phyloP scores from a whole-genome alignment of 2,888 invertebrate genomes.

The Nephrocerus scutellatus region DNA sequence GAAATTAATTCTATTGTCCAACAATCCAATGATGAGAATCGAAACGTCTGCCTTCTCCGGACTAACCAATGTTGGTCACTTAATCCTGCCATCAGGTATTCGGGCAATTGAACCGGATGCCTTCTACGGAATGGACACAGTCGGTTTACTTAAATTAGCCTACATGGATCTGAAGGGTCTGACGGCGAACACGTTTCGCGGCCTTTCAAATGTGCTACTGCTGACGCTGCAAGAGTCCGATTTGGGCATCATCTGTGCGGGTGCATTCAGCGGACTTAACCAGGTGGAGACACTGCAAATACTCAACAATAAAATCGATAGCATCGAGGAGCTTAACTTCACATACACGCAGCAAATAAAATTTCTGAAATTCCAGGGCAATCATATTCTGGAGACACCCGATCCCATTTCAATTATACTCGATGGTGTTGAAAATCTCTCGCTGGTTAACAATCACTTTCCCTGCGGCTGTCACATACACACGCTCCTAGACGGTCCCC shows the following conservation, averaged over 20 bases:
- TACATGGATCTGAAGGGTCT: constrained; percentile 76
- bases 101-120: constrained; percentile 69
- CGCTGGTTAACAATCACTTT: constrained; percentile 72
- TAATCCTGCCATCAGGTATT: constrained; percentile 78
- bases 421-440: constrained; percentile 63
- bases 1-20: constrained; percentile 69
- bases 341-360: constrained; percentile 64
- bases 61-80: constrained; percentile 71
- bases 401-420: constrained; percentile 59
- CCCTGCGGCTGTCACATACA: constrained; percentile 82
- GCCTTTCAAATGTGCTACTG: constrained; percentile 66
- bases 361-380: constrained; percentile 68
- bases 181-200: constrained; percentile 66
- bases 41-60: constrained; percentile 79
- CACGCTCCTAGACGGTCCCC: constrained; percentile 66
- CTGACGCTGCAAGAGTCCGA: constrained; percentile 77
- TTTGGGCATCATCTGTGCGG: constrained; percentile 64
- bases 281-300: constrained; percentile 68
- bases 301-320: constrained; percentile 78
- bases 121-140: constrained; percentile 72
- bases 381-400: constrained; percentile 75
- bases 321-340: constrained; percentile 67
- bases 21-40: constrained; percentile 76
- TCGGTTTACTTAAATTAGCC: constrained; percentile 72
- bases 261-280: constrained; percentile 69